A percentile compares a stretch with the other conserved stretches of the same genome.
phyloP scores from a whole-genome alignment of 2,113 vertebrate species.

The Microcebus murinus region DNA sequence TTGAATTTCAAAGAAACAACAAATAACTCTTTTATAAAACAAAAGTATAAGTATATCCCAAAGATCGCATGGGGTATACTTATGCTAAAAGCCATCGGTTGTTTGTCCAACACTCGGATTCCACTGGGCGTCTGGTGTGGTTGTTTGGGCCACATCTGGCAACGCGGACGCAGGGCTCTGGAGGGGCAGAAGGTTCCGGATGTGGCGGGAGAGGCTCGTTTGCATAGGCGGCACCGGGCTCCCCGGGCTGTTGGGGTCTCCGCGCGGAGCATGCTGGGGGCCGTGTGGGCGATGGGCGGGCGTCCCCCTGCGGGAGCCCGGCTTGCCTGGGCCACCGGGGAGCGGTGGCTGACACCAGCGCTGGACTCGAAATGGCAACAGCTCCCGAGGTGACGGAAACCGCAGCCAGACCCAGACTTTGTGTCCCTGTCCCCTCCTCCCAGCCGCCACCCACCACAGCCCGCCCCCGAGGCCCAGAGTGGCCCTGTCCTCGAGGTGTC shows the following conservation, averaged over 20 bases:
- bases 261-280: not conserved
- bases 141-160: not conserved
- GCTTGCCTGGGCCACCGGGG: fast-evolving
- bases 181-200: not conserved
- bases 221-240: fast-evolving
- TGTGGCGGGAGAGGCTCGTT: fast-evolving
- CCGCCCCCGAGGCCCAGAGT: not conserved
- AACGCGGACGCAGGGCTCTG: not conserved
- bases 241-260: not conserved
- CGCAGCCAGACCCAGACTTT: not conserved
- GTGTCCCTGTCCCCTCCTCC: fast-evolving
- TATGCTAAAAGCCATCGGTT: not conserved
- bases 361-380: too few species aligned
- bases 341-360: fast-evolving
- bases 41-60: not conserved
- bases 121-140: not conserved
- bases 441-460: fast-evolving
- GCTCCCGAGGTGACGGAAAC: not conserved
- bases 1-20: not conserved
- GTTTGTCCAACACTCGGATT: not conserved
- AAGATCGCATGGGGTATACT: not conserved
- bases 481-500: not conserved
- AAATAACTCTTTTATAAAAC: not conserved
- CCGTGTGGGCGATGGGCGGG: fast-evolving
- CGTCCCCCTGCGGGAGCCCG: fast-evolving